Base-by-base conservation (phyloP, 2,888 invertebrate species). In the Cerceris rybyensis region DNA sequence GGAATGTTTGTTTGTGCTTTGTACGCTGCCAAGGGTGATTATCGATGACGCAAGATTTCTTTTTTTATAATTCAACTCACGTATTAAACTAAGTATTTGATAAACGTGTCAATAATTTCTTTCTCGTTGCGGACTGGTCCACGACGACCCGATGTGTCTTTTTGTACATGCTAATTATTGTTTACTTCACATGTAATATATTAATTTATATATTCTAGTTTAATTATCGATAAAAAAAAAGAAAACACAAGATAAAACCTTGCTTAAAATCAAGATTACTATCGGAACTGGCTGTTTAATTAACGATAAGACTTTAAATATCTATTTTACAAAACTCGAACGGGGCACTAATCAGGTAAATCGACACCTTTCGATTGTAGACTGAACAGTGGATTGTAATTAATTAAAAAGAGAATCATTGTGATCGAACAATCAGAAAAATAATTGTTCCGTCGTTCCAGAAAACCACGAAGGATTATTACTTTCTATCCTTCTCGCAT, bases 61-160 rank as follows among this genome's bases (percentile, higher is more conserved):
- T 60, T 42, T 65, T 17, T 11, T 16, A 54, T 28, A 14, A 65
- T 70, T 64, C 13, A 65, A 64, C 57, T 64, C 54, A 59, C 49
- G 58, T 63, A 80, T 72, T 70, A 60, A 80, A 70, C 78, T 69
- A 70, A 79, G 74, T 77, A 78, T 86, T 87, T 83, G 66, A 83
- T 79, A 84, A 80, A 84, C 78, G 81, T 77, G 81, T 84, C 79
- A 71, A 81, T 77, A 66, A 16, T 85, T 82, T 82, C 85, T 58
- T 86, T 82, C 73, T 81, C 73, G 78, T 86, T 86, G 86, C 88
- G 80, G 90, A 89, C 90, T 85, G 89, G 88, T 88, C 87, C 85
- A 79, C 86, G 84, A 82, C 54, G 42, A 57, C 42, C 81, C 54
- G 8, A 69, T 82, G 81, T 84, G 83, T 82, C 86, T 79, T 86